These are phyloP conservation scores for Protomyctophum bolini DNA, from an alignment of 2,113 vertebrate genomes.

Conservation along the genomic window DNA sequence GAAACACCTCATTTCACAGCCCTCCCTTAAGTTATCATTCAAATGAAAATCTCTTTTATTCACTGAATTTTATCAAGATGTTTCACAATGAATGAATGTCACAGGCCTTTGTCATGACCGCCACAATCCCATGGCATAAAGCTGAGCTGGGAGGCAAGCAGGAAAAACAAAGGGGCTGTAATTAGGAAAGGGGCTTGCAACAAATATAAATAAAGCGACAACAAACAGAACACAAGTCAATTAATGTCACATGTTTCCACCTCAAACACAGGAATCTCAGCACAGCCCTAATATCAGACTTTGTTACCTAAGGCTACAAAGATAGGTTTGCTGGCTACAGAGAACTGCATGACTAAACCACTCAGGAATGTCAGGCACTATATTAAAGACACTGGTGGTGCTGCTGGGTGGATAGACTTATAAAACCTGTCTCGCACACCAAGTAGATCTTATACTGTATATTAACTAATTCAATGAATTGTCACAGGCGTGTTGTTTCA, in stretches of 20 bases:
- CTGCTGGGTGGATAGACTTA: constrained; percentile 10
- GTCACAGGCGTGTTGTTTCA: no score
- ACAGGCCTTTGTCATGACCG: neutral
- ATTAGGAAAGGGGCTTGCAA: neutral
- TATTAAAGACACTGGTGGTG: constrained; percentile 41
- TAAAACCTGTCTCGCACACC: constrained; percentile 37
- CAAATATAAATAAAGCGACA: neutral
- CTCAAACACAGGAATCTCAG: constrained; percentile 1
- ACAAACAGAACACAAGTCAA: no score
- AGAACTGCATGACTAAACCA: constrained; percentile 40
- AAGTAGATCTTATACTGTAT: no score
- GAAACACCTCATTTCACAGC: no score
- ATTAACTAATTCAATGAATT: no score
- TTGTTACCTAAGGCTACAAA: constrained; percentile 33
- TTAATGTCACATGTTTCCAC: constrained; percentile 26
- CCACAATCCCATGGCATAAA: neutral
- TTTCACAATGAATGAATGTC: no score
- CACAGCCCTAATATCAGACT: constrained; percentile 23
- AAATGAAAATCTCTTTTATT: no score
- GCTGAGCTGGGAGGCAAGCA: neutral
- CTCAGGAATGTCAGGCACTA: constrained; percentile 55
- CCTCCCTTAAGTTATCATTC: no score
- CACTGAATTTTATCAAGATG: no score
- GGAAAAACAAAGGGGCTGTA: neutral
- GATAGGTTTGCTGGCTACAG: neutral